These are phyloP conservation scores for Arothron firmamentum DNA, from an alignment of 2,113 vertebrate species.

Conservation along the genomic window DNA sequence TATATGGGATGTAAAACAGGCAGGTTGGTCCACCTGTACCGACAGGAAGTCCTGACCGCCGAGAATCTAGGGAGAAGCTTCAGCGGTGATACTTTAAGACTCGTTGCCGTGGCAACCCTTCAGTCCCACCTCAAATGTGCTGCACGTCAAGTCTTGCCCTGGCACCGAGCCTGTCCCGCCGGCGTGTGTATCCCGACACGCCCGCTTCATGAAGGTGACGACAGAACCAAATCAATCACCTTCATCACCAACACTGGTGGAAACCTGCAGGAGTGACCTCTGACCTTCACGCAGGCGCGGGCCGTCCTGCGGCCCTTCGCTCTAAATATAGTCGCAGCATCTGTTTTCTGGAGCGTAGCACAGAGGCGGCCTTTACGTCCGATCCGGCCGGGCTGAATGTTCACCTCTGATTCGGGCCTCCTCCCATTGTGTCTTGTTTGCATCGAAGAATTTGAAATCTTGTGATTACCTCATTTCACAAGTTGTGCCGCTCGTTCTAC, in stretches of 20 bases:
- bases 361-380: too few relatives aligned
- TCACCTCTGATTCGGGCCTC: too few relatives aligned
- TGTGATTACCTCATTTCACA: slow-evolving; percentile 11
- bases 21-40: slow-evolving; percentile 24
- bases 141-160: slow-evolving; percentile 60
- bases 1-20: not conserved
- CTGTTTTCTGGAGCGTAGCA: slow-evolving; percentile 1
- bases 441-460: not conserved
- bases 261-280: slow-evolving; percentile 8
- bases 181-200: not conserved
- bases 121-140: slow-evolving; percentile 5
- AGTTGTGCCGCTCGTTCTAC: not conserved
- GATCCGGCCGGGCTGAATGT: too few relatives aligned
- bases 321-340: slow-evolving; percentile 32
- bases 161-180: slow-evolving; percentile 9
- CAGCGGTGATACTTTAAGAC: not conserved
- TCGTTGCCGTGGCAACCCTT: slow-evolving; percentile 4
- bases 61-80: not conserved
- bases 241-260: not conserved
- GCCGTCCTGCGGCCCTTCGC: not conserved
- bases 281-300: slow-evolving; percentile 11
- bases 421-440: not conserved
- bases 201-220: not conserved
- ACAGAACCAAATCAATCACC: not conserved
- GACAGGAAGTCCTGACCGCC: slow-evolving; percentile 24